Conservation (phyloP, 2,797 vertebrate genomes). For the Hydrophis major region DNA sequence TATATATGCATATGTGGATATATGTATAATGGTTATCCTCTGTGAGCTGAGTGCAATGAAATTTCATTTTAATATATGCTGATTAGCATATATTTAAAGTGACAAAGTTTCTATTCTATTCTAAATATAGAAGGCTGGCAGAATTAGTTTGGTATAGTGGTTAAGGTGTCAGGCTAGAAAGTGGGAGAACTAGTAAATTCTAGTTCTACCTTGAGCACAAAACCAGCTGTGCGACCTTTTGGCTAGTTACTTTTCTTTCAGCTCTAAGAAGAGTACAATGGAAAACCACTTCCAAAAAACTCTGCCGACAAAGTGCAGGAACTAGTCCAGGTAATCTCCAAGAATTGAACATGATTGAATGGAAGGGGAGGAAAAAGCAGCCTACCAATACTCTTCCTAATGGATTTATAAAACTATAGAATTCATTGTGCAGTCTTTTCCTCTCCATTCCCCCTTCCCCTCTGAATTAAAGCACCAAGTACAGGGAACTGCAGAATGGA, state of each 20-base stretch:
- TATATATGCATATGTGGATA: too few relatives aligned
- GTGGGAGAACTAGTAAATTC: neutral
- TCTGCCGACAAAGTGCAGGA: neutral
- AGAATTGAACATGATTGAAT: neutral
- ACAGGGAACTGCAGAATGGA: neutral
- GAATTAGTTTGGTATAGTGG: neutral
- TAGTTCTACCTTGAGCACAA: neutral
- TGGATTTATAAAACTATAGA: neutral
- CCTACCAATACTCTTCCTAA: neutral
- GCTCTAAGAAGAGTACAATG: neutral
- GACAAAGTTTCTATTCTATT: too few relatives aligned
- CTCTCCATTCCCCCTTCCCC: neutral
- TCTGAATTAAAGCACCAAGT: neutral
- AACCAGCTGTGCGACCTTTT: neutral
- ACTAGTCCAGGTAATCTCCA: neutral
- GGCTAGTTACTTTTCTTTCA: neutral
- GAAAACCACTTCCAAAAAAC: neutral
- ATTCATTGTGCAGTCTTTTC: neutral
- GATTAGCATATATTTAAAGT: too few relatives aligned
- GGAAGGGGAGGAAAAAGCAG: neutral
- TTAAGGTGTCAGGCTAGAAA: neutral
- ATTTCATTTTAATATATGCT: too few relatives aligned
- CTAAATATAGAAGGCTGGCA: neutral
- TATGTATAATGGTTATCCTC: too few relatives aligned
- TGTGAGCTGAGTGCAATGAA: too few relatives aligned